Conservation (phyloP, 1,140 invertebrate species). For the Oryctes rhinoceros region DNA sequence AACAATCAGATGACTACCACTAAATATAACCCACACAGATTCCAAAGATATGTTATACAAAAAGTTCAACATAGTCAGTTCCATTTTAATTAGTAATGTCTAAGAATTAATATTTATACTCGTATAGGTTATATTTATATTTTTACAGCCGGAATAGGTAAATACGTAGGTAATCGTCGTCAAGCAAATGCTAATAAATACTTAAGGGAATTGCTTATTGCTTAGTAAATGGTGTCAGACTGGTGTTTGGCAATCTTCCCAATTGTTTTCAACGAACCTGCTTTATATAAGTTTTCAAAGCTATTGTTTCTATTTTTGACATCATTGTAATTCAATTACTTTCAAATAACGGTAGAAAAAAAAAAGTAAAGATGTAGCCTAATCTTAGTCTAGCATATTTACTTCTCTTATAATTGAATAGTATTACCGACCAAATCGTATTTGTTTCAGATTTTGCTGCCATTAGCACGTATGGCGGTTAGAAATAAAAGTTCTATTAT, state of each 20-base stretch:
- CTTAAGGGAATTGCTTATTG: neutral
- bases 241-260: constrained; percentile 4
- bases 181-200: neutral
- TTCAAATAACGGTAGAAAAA: neutral
- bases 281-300: neutral
- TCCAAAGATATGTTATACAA: neutral
- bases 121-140: neutral
- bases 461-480: too few relatives aligned
- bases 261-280: constrained; percentile 16
- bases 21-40: neutral
- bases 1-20: too few relatives aligned
- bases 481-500: too few relatives aligned
- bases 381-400: too few relatives aligned
- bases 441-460: too few relatives aligned
- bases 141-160: neutral
- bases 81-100: neutral
- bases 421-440: too few relatives aligned
- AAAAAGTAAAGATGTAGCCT: too few relatives aligned
- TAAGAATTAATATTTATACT: neutral
- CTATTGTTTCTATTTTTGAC: constrained; percentile 6
- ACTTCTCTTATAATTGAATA: too few relatives aligned
- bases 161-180: neutral
- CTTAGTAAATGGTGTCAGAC: constrained; percentile 8
- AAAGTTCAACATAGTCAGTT: neutral
- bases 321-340: neutral